These are phyloP conservation scores for Argyrosomus regius DNA, from an alignment of 2,797 vertebrate genomes.

Conservation along the genomic window DNA sequence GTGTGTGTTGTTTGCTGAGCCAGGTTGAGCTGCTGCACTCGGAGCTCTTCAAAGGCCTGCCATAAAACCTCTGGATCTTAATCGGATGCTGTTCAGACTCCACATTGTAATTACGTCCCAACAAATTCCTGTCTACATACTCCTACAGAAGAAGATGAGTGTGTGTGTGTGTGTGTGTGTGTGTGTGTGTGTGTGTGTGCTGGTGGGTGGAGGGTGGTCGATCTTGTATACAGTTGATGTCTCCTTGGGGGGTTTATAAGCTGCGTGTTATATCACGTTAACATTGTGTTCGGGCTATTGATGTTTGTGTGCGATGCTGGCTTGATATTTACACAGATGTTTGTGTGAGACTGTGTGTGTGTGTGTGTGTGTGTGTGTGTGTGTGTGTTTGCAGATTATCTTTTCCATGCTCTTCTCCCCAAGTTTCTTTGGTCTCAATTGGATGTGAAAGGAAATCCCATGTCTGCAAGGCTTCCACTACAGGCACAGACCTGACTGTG, in stretches of 20 bases:
- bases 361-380: conserved; percentile 24
- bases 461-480: conserved; percentile 76
- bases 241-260: conserved; percentile 60
- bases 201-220: conserved; percentile 34
- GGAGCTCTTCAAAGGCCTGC: conserved; percentile 71
- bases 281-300: conserved; percentile 58
- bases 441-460: conserved; percentile 79
- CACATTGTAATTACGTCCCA: conserved; percentile 75
- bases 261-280: conserved; percentile 67
- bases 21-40: conserved; percentile 54
- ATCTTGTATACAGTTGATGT: conserved; percentile 41
- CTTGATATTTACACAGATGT: conserved; percentile 64
- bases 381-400: conserved; percentile 58
- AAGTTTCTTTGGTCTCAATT: conserved; percentile 76
- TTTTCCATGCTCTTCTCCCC: conserved; percentile 62
- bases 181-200: conserved; percentile 17
- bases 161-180: conserved; percentile 8
- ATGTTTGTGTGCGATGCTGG: conserved; percentile 53
- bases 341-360: conserved; percentile 11
- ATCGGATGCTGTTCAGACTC: conserved; percentile 78
- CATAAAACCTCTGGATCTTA: conserved; percentile 72
- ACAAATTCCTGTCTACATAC: conserved; percentile 69
- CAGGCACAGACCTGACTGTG: conserved; percentile 66
- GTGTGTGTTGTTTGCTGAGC: conserved; percentile 31
- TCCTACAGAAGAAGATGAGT: conserved; percentile 32